A percentile compares a stretch with the other conserved stretches of the same genome.
Conservation (phyloP, 2,888 invertebrate species). For the Brenthis hecate region DNA sequence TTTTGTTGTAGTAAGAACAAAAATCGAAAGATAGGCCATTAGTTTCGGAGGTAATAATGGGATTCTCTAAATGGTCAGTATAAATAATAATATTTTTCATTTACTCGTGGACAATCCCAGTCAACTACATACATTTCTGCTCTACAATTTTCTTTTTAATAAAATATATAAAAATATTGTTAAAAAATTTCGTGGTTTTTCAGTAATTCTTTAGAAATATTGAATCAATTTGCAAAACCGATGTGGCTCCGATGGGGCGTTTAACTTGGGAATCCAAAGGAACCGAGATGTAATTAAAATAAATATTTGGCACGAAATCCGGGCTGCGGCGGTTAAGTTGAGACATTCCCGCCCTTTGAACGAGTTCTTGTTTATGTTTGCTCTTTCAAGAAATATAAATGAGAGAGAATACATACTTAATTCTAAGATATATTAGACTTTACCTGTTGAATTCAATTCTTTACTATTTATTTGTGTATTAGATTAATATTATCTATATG, state of each 20-base stretch:
- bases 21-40: too few species aligned
- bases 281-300: slow-evolving; percentile 78
- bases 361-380: slow-evolving; percentile 79
- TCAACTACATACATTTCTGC: too few species aligned
- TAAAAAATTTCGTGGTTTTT: too few species aligned
- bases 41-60: too few species aligned
- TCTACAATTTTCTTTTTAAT: too few species aligned
- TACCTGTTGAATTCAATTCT: slow-evolving; percentile 36
- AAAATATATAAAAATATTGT: too few species aligned
- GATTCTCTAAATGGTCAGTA: too few species aligned
- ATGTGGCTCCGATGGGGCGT: slow-evolving; percentile 51
- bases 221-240: slow-evolving; percentile 25
- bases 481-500: too few species aligned
- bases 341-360: slow-evolving; percentile 79
- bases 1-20: too few species aligned
- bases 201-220: slow-evolving; percentile 12
- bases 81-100: too few species aligned
- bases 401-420: slow-evolving; percentile 67
- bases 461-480: too few species aligned
- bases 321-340: slow-evolving; percentile 75
- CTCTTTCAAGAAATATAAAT: slow-evolving; percentile 79
- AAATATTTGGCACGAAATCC: slow-evolving; percentile 80
- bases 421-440: slow-evolving; percentile 55
- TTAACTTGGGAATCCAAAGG: slow-evolving; percentile 67
- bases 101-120: too few species aligned